Conservation (phyloP, 1,140 invertebrate genomes). For the Charaxes varanes region DNA sequence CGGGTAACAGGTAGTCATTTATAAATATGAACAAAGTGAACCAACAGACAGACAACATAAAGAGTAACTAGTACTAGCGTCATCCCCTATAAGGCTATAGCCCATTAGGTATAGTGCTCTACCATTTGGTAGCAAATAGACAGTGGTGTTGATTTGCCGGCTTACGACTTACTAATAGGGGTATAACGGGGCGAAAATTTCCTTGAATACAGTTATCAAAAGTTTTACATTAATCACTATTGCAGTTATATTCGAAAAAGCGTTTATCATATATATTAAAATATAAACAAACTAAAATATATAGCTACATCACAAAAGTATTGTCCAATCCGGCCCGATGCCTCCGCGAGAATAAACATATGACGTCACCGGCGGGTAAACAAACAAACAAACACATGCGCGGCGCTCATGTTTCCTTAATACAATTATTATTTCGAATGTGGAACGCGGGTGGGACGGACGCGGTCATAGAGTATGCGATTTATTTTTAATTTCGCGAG, state of each 20-base stretch:
- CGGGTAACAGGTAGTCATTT: too few relatives aligned
- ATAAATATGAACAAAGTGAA: too few relatives aligned
- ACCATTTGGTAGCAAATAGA: too few relatives aligned
- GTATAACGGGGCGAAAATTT: too few relatives aligned
- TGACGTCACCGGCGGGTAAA: conserved; percentile 74
- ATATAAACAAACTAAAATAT: conserved; percentile 17
- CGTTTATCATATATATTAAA: conserved; percentile 5
- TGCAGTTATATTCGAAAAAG: too few relatives aligned
- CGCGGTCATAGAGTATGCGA: conserved; percentile 30
- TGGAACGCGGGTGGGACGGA: conserved; percentile 51
- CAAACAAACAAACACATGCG: conserved; percentile 77
- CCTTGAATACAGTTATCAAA: not conserved
- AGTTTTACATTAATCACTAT: too few relatives aligned
- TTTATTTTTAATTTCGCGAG: conserved; percentile 49
- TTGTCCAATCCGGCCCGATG: conserved; percentile 21
- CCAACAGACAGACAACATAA: too few relatives aligned
- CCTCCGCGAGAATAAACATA: conserved; percentile 74
- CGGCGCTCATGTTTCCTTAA: conserved; percentile 74
- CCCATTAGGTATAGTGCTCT: too few relatives aligned
- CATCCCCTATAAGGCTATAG: too few relatives aligned
- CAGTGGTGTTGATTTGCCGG: too few relatives aligned
- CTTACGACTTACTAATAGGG: too few relatives aligned
- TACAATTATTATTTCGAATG: conserved; percentile 75
- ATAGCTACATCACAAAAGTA: conserved; percentile 9
- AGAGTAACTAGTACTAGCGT: too few relatives aligned